Percentiles rank a stretch among this genome's conserved stretches.
phyloP scores from a whole-genome alignment of 2,888 invertebrate species.

The Chalcosyrphus nemorum region DNA sequence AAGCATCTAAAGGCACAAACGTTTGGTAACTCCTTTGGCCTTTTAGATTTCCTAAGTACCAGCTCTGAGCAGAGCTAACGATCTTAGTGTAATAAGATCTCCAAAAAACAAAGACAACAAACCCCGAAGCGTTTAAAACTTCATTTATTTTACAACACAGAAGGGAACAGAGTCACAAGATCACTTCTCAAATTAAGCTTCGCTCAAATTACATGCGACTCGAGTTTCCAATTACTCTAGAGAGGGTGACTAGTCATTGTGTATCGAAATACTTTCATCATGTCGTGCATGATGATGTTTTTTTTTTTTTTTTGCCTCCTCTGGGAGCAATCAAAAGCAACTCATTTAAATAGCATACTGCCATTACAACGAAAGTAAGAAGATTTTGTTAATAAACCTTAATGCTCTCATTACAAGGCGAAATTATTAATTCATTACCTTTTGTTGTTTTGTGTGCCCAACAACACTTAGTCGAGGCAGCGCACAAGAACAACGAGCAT shows the following conservation, averaged over 20 bases:
- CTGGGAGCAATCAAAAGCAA: background rate
- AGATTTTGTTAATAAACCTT: conserved; percentile 3
- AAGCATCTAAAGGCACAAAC: too few relatives aligned
- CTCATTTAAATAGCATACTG: background rate
- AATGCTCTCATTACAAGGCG: conserved; percentile 11
- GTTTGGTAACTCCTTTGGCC: too few relatives aligned
- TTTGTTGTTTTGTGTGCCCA: too few relatives aligned
- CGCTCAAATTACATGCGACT: background rate
- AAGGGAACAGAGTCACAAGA: background rate
- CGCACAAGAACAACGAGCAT: conserved; percentile 19
- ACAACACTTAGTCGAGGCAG: background rate
- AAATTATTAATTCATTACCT: conserved; percentile 35
- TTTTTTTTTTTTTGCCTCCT: background rate
- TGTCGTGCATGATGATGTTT: background rate
- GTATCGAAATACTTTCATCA: background rate
- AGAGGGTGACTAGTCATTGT: background rate
- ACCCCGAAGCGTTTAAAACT: background rate
- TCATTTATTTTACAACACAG: background rate
- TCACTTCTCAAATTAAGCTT: background rate
- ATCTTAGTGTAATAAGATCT: background rate
- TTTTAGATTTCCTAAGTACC: too few relatives aligned
- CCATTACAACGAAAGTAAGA: conserved; percentile 23
- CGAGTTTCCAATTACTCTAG: background rate
- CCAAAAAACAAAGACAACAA: background rate
- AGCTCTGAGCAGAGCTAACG: background rate